Evolutionary conservation across 1,140 invertebrate species (phyloP), one percentile per base, ranked within the genome.

Genomic region (Listronotus bonariensis): DNA sequence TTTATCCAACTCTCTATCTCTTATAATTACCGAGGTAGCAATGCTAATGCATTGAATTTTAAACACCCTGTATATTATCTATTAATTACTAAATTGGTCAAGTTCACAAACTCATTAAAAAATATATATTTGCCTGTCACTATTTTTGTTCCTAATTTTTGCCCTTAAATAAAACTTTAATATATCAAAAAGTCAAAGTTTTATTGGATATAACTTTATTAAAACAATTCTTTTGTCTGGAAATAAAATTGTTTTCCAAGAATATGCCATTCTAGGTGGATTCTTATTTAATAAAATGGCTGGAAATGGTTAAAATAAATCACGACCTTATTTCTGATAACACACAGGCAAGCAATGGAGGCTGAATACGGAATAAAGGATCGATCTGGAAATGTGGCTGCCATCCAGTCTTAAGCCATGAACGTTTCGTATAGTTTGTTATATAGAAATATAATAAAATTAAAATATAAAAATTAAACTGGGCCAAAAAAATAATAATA

Each of bases 231-330:
- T 34, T 46, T 58, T 48, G 55, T 45, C 31, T 34, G 43, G 26
- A 46, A 58, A 60, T 60, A 45, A 17, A 14, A 40, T 49, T 60
- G 45, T 51, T 49, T 60, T 45, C 36, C 32, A 31, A 26, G 20
- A 20, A 49, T 49, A 51, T 40, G 18, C 15, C 57, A 32, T 51
- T 60, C 42, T 60, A 49, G 34, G 31, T 60, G 38, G 57, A 60
- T 60, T 60, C 57, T 51, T 60, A 60, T 60, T 60, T 60, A 60
- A 60, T 60, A 51, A 60, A 60, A 60, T 60, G 57, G 57, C 45
- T 51, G 57, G 48, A 60, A 60, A 58, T 58, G 55, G 55, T 46
- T 58, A 58, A 48, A 58, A 60, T 60, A 60, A 60, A 60, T 60
- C 57, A 60, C 57, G 32, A 51, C 57, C 31, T 18, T 60, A 60